Evolutionary conservation across 2,888 invertebrate species (phyloP).

Genomic region (Deroplatys truncata): DNA sequence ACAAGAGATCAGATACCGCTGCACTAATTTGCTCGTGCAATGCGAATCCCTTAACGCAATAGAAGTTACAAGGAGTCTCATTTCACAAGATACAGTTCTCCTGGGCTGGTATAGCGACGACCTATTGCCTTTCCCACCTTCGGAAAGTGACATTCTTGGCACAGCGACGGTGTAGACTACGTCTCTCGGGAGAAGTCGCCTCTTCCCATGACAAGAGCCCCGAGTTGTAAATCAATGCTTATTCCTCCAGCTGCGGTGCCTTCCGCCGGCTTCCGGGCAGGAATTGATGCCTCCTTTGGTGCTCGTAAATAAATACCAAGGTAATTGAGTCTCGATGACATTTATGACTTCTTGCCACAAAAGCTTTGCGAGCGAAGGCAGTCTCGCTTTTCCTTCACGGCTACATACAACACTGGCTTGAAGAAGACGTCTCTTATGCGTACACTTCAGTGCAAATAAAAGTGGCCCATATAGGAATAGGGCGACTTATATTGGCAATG

Average conservation of each 20-base stretch:
- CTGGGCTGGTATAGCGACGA: background rate
- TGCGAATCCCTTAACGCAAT: background rate
- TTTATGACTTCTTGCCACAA: slow-evolving; percentile 8
- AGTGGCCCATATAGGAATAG: too few species aligned
- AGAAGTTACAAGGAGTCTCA: background rate
- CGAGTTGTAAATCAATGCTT: slow-evolving; percentile 6
- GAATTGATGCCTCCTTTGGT: slow-evolving; percentile 13
- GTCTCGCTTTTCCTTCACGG: background rate
- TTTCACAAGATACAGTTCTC: background rate
- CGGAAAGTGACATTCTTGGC: background rate
- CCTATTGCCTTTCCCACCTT: background rate
- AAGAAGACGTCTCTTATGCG: too few species aligned
- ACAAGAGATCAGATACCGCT: background rate
- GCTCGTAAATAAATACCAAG: slow-evolving; percentile 13
- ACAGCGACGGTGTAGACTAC: background rate
- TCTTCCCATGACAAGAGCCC: background rate
- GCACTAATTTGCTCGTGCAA: background rate
- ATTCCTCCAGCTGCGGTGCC: background rate
- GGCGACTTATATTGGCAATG: too few species aligned
- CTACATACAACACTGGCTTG: background rate
- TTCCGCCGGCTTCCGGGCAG: background rate
- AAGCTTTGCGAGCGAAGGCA: slow-evolving; percentile 27
- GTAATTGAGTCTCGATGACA: slow-evolving; percentile 13
- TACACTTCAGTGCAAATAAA: too few species aligned
- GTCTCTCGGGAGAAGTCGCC: background rate